phyloP scores from a whole-genome alignment of 2,113 vertebrate species.

The Tetraodon nigroviridis region DNA sequence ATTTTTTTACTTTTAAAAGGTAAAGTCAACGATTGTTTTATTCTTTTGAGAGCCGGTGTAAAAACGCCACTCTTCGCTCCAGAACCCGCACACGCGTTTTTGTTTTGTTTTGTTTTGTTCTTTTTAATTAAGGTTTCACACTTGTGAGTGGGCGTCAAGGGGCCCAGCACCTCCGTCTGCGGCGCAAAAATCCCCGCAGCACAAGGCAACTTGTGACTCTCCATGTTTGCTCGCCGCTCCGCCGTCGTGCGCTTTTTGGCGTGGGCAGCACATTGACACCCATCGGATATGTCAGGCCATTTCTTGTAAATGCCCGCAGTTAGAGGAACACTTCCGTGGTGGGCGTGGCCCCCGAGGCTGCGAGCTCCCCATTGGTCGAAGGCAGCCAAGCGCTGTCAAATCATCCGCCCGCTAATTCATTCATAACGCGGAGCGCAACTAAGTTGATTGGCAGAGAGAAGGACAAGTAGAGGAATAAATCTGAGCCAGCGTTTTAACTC shows the following conservation, averaged over 20 bases:
- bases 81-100: too few species aligned
- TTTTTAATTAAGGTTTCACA: neutral
- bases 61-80: too few species aligned
- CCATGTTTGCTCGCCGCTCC: slow-evolving; percentile 16
- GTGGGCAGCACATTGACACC: slow-evolving; percentile 50
- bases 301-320: slow-evolving; percentile 83
- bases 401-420: slow-evolving; percentile 34
- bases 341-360: slow-evolving; percentile 9
- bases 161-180: neutral
- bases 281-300: slow-evolving; percentile 50
- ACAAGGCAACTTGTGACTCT: slow-evolving; percentile 56
- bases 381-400: slow-evolving; percentile 18
- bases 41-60: neutral
- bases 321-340: slow-evolving; percentile 65
- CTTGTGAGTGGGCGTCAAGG: slow-evolving; percentile 20
- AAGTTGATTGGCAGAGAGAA: slow-evolving; percentile 15
- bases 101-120: too few species aligned
- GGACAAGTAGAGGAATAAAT: slow-evolving; percentile 9
- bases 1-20: too few species aligned
- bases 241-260: slow-evolving; percentile 13
- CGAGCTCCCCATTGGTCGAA: slow-evolving; percentile 50
- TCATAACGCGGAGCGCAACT: slow-evolving; percentile 43
- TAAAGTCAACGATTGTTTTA: neutral
- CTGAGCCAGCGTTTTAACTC: neutral
- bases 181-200: slow-evolving; percentile 51